These are phyloP conservation scores for Colletes latitarsis DNA, from an alignment of 1,140 invertebrate genomes.

Conservation along the genomic window DNA sequence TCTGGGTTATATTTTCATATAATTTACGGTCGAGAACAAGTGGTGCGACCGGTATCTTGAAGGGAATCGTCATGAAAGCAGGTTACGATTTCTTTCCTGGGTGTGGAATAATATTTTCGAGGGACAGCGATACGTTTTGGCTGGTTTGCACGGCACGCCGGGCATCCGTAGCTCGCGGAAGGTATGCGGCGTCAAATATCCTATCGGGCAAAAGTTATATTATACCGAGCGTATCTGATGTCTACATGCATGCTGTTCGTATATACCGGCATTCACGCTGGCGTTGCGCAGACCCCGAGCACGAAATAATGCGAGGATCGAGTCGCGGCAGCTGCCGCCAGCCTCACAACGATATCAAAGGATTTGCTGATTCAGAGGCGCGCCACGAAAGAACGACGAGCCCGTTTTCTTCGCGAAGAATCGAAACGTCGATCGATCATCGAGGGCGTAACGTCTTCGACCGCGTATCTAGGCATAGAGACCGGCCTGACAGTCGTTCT, in stretches of 20 bases:
- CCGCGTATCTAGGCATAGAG: constrained; percentile 54
- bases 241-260: constrained; percentile 63
- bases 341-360: constrained; percentile 60
- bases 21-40: too few species aligned
- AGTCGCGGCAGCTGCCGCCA: constrained; percentile 62
- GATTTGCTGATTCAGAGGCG: constrained; percentile 69
- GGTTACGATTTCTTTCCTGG: neutral
- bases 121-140: constrained; percentile 36
- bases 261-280: constrained; percentile 54
- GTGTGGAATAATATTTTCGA: constrained; percentile 32
- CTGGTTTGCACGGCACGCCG: constrained; percentile 12
- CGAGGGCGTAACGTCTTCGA: constrained; percentile 62
- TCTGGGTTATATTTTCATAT: too few species aligned
- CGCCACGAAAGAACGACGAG: constrained; percentile 37
- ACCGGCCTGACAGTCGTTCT: constrained; percentile 35
- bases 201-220: constrained; percentile 54
- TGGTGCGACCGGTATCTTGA: too few species aligned
- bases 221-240: constrained; percentile 59
- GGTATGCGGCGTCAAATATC: constrained; percentile 59
- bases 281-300: constrained; percentile 44
- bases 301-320: constrained; percentile 67
- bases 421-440: constrained; percentile 68
- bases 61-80: neutral
- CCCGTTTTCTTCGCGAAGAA: constrained; percentile 57
- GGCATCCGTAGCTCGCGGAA: constrained; percentile 50